These are phyloP conservation scores for Apogon talboti DNA, from an alignment of 2,797 vertebrate genomes.

Conservation along the genomic window DNA sequence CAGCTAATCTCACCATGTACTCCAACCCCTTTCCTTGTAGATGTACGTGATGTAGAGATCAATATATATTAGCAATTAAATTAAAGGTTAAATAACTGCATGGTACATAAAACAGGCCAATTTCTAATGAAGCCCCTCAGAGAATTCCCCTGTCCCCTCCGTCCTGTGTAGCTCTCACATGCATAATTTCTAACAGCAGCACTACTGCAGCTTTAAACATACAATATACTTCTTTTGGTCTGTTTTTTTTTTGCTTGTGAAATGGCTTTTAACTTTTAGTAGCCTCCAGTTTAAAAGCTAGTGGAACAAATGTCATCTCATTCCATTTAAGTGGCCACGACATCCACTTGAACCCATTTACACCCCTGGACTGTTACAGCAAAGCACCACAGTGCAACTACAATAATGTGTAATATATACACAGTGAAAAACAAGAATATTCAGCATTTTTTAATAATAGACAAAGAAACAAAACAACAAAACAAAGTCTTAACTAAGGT, in stretches of 20 bases:
- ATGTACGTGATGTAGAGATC: not conserved
- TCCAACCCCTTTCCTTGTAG: not conserved
- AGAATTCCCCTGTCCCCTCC: constrained; percentile 8
- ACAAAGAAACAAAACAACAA: not conserved
- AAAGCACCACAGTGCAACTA: not conserved
- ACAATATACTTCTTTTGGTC: not conserved
- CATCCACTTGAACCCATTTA: constrained; percentile 29
- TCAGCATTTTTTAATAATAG: not conserved
- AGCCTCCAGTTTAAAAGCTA: constrained; percentile 3
- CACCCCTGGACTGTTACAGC: not conserved
- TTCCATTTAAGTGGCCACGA: constrained; percentile 1
- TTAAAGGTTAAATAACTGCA: not conserved
- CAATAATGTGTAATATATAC: not conserved
- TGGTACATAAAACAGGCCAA: constrained; percentile 6
- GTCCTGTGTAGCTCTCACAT: not conserved
- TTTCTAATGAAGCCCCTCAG: constrained; percentile 2
- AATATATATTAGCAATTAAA: constrained; percentile 10
- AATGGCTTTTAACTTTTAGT: constrained; percentile 8
- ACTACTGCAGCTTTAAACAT: not conserved
- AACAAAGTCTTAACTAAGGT: not conserved
- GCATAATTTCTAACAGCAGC: constrained; percentile 1
- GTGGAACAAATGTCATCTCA: constrained; percentile 1
- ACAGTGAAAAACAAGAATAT: not conserved
- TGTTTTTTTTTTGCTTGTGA: not conserved
- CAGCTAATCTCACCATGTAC: not conserved